Percentiles rank a stretch among this genome's conserved stretches.
These are phyloP conservation scores for Platypus cylindrus DNA, from an alignment of 2,888 invertebrate genomes.

Conservation along the genomic window DNA sequence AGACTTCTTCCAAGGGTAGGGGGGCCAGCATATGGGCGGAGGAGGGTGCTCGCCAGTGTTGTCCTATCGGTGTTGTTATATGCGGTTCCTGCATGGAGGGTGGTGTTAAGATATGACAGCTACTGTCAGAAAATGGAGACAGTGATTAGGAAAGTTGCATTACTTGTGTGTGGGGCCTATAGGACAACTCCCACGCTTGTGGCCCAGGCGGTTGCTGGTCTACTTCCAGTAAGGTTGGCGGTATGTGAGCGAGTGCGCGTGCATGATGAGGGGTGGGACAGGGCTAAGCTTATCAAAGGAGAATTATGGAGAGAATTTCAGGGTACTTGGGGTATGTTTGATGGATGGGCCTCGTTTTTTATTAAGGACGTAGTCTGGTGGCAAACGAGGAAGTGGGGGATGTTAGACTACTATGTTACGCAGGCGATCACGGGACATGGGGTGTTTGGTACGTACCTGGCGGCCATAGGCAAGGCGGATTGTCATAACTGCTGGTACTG, in stretches of 20 bases:
- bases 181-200: background rate
- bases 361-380: background rate
- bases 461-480: slow-evolving; percentile 1
- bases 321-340: background rate
- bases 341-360: background rate
- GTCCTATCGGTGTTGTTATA: slow-evolving; percentile 10
- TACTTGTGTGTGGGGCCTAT: background rate
- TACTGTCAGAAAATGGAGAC: background rate
- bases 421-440: slow-evolving; percentile 4
- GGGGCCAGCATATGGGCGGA: slow-evolving; percentile 6
- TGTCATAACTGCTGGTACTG: slow-evolving; percentile 2
- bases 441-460: background rate
- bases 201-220: background rate
- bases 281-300: no score
- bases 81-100: slow-evolving; percentile 8
- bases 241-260: no score
- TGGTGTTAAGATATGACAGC: background rate
- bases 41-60: slow-evolving; percentile 3
- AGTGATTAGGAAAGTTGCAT: background rate
- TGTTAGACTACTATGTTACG: no score
- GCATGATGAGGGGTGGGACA: background rate
- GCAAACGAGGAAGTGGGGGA: no score
- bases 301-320: no score
- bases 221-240: background rate
- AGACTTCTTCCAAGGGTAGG: slow-evolving; percentile 5